A percentile compares a stretch with the other conserved stretches of the same genome.
phyloP scores from a whole-genome alignment of 2,797 vertebrate genomes.

The Onychomys leucogaster region DNA sequence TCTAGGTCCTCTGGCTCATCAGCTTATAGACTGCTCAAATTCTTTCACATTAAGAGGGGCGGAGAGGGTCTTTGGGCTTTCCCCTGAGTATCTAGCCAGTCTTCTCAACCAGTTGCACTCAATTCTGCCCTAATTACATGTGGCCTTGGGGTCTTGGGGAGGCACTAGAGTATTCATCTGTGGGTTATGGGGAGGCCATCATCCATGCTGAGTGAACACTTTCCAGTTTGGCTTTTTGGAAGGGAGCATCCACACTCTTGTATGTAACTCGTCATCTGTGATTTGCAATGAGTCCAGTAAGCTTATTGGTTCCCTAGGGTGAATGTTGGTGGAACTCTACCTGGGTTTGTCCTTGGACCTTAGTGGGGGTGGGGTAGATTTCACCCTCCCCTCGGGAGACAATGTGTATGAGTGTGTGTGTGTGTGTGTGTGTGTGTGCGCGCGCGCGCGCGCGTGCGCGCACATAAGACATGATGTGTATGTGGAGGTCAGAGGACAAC shows the following conservation, averaged over 20 bases:
- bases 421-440: background rate
- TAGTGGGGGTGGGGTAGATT: background rate
- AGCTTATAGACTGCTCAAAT: background rate
- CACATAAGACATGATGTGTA: no score
- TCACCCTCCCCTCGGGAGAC: background rate
- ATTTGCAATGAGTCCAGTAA: background rate
- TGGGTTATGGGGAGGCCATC: background rate
- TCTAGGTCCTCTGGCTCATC: background rate
- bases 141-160: background rate
- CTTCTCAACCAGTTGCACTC: background rate
- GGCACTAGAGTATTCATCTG: background rate
- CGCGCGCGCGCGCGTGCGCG: no score
- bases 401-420: background rate
- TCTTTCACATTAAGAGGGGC: background rate
- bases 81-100: background rate
- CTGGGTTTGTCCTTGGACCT: background rate
- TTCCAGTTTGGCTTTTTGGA: background rate
- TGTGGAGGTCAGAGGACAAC: background rate
- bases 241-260: no score
- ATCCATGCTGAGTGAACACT: background rate
- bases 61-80: background rate
- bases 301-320: background rate
- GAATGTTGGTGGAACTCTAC: background rate
- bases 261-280: background rate
- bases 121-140: background rate